Evolutionary conservation across 1,140 invertebrate genomes (phyloP).

Genomic region (Ectropis grisescens): DNA sequence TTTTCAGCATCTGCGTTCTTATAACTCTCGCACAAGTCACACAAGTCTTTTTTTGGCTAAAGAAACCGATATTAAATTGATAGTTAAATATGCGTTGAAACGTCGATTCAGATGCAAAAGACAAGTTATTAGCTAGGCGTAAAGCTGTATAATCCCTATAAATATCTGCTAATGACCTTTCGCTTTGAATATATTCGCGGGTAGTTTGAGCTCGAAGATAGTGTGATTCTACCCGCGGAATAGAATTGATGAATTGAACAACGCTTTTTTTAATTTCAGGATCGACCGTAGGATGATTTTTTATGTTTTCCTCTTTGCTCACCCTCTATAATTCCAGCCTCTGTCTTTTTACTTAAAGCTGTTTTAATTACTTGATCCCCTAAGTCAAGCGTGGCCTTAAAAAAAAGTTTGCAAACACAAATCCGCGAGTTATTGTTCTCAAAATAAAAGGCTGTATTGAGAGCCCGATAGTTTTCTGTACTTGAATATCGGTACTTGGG

Average conservation of each 20-base stretch:
- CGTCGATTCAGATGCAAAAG: conserved; percentile 11
- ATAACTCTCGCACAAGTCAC: conserved; percentile 32
- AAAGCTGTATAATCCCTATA: conserved; percentile 24
- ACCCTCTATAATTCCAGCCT: conserved; percentile 7
- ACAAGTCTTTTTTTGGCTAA: conserved; percentile 48
- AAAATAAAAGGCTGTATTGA: conserved; percentile 17
- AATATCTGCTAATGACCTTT: conserved; percentile 28
- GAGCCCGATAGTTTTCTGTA: conserved; percentile 14
- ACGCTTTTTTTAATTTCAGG: conserved; percentile 12
- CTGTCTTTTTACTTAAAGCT: conserved; percentile 13
- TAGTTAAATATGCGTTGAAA: conserved; percentile 27
- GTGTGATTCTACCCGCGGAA: conserved; percentile 30
- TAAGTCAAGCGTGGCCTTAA: conserved; percentile 19
- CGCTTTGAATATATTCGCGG: conserved; percentile 33
- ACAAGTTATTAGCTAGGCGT: conserved; percentile 10
- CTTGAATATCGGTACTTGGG: conserved; percentile 21
- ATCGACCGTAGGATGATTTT: conserved; percentile 7
- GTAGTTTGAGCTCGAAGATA: conserved; percentile 31
- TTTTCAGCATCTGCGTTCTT: conserved; percentile 29
- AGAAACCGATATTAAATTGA: conserved; percentile 37
- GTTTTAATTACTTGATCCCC: conserved; percentile 9
- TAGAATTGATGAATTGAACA: conserved; percentile 24
- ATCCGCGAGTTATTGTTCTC: conserved; percentile 1
- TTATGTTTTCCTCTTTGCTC: conserved; percentile 12
- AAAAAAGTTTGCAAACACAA: conserved; percentile 14